A percentile compares a stretch with the other conserved stretches of the same genome.
Evolutionary conservation across 2,797 vertebrate species (phyloP).

Genomic region (Simalia tracyae): DNA sequence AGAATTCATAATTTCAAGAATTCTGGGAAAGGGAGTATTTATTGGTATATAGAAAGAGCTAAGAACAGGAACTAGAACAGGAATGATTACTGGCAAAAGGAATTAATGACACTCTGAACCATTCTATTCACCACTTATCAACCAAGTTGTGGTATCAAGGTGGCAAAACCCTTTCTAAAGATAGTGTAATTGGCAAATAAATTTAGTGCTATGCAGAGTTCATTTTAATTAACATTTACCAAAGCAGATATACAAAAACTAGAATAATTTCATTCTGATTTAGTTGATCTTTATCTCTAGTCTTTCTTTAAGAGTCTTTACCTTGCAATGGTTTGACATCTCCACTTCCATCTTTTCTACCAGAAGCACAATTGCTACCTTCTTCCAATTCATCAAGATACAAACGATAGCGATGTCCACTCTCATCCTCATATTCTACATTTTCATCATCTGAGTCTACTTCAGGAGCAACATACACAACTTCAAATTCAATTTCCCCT

Average conservation of each 20-base stretch:
- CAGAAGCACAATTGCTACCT: slow-evolving; percentile 70
- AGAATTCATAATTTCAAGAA: background rate
- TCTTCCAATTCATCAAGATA: slow-evolving; percentile 95
- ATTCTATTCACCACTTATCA: background rate
- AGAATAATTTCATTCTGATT: background rate
- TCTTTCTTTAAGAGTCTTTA: slow-evolving; percentile 51
- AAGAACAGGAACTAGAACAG: background rate
- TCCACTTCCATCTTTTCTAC: slow-evolving; percentile 73
- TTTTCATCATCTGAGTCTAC: slow-evolving; percentile 99
- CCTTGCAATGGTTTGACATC: slow-evolving; percentile 84
- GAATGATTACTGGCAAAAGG: background rate
- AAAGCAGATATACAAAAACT: background rate
- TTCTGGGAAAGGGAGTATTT: background rate
- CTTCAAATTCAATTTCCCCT: slow-evolving; percentile 97
- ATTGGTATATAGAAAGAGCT: background rate
- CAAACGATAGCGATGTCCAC: slow-evolving; percentile 93
- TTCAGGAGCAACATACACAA: slow-evolving; percentile 97
- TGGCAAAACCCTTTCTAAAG: background rate
- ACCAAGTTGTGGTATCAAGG: background rate
- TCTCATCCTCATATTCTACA: slow-evolving; percentile 97
- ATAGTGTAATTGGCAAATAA: background rate
- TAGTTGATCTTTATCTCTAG: background rate
- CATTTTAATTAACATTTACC: background rate
- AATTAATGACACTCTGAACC: background rate
- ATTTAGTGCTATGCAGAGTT: background rate